These are phyloP conservation scores for Aphodius granarius DNA, from an alignment of 2,888 invertebrate genomes.

Conservation along the genomic window DNA sequence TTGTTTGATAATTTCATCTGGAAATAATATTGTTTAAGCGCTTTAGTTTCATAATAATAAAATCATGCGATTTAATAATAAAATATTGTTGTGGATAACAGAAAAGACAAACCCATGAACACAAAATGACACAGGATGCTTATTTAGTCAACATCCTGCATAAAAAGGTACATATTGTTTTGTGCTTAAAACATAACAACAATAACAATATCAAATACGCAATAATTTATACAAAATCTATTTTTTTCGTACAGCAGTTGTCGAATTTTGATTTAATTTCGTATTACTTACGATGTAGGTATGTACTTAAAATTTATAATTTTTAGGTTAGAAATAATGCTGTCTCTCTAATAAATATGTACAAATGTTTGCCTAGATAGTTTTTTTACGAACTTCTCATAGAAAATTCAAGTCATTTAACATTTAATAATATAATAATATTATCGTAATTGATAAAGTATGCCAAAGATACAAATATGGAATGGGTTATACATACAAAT, in stretches of 20 bases:
- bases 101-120: neutral
- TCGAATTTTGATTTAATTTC: neutral
- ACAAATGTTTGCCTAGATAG: neutral
- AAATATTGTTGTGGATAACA: neutral
- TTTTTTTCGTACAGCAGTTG: neutral
- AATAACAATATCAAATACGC: neutral
- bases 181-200: neutral
- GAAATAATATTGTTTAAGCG: too few species aligned
- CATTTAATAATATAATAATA: constrained; percentile 19
- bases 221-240: neutral
- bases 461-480: neutral
- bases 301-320: neutral
- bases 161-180: neutral
- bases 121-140: neutral
- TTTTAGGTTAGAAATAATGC: neutral
- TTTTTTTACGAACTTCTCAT: neutral
- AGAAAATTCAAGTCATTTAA: constrained; percentile 24
- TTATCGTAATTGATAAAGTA: neutral
- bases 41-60: neutral
- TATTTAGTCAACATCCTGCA: neutral
- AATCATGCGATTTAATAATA: too few species aligned
- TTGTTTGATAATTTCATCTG: neutral
- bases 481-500: neutral
- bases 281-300: too few species aligned
- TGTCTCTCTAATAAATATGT: neutral